phyloP scores from a whole-genome alignment of 1,140 invertebrate species.

The Asobara japonica region DNA sequence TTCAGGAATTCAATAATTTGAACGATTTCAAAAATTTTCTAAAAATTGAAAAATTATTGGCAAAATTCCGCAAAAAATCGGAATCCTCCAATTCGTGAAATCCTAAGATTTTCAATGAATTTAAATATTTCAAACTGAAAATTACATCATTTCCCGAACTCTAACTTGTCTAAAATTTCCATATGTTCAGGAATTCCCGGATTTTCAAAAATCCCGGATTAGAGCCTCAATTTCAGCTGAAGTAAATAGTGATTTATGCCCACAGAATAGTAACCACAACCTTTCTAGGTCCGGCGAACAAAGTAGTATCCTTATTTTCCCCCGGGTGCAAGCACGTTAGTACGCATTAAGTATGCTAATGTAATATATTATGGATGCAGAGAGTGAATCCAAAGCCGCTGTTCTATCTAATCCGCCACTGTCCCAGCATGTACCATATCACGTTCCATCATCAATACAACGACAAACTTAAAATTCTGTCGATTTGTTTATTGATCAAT shows the following conservation, averaged over 20 bases:
- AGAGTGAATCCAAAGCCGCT: conserved; percentile 30
- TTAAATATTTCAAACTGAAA: too few species aligned
- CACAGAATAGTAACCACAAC: not conserved
- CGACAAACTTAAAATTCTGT: not conserved
- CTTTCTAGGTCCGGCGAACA: not conserved
- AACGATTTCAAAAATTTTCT: too few species aligned
- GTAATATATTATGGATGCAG: conserved; percentile 29
- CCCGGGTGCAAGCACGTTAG: not conserved
- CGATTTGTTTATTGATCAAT: not conserved
- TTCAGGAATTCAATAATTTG: too few species aligned
- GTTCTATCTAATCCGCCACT: not conserved
- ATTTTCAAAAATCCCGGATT: too few species aligned
- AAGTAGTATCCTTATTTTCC: not conserved
- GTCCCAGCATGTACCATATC: conserved; percentile 1
- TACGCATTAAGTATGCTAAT: conserved; percentile 31
- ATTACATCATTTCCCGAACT: too few species aligned
- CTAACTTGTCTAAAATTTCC: too few species aligned
- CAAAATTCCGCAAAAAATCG: too few species aligned
- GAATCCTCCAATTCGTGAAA: too few species aligned
- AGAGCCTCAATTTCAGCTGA: not conserved
- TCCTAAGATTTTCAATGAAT: too few species aligned
- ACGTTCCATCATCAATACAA: not conserved
- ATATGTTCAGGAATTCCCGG: too few species aligned
- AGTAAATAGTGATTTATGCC: not conserved
- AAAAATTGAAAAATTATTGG: too few species aligned